These are phyloP conservation scores for Stomorhina lunata DNA, from an alignment of 2,888 invertebrate species.

Conservation along the genomic window DNA sequence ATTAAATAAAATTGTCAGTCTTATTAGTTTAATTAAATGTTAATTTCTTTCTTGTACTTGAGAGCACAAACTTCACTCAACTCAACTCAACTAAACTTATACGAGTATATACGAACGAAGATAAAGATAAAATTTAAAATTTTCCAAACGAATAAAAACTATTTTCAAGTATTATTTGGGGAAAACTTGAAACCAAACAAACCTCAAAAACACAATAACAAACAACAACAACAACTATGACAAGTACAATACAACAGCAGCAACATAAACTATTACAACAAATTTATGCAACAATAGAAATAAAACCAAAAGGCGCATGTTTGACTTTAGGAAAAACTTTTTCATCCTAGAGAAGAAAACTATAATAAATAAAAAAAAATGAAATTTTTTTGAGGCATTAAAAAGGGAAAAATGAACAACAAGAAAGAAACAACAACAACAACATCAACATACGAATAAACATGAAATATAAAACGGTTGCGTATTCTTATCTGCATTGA, in stretches of 20 bases:
- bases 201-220: slow-evolving; percentile 42
- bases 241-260: neutral
- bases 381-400: neutral
- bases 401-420: neutral
- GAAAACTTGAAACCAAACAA: slow-evolving; percentile 37
- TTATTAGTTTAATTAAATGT: slow-evolving; percentile 55
- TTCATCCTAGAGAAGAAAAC: neutral
- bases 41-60: slow-evolving; percentile 1
- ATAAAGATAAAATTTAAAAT: slow-evolving; percentile 41
- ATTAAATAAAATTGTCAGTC: slow-evolving; percentile 27
- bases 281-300: slow-evolving; percentile 38
- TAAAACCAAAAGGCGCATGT: slow-evolving; percentile 57
- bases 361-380: slow-evolving; percentile 2
- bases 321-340: slow-evolving; percentile 58
- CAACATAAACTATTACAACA: neutral
- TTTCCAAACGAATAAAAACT: slow-evolving; percentile 46
- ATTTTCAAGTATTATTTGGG: slow-evolving; percentile 48
- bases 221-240: neutral
- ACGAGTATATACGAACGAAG: neutral
- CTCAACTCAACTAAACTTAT: too few relatives aligned
- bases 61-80: too few relatives aligned
- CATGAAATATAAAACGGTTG: slow-evolving; percentile 41
- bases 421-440: neutral
- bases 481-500: slow-evolving; percentile 75
- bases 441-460: neutral